Evolutionary conservation across 2,888 invertebrate genomes (phyloP).

Genomic region (Caradrina kadenii): DNA sequence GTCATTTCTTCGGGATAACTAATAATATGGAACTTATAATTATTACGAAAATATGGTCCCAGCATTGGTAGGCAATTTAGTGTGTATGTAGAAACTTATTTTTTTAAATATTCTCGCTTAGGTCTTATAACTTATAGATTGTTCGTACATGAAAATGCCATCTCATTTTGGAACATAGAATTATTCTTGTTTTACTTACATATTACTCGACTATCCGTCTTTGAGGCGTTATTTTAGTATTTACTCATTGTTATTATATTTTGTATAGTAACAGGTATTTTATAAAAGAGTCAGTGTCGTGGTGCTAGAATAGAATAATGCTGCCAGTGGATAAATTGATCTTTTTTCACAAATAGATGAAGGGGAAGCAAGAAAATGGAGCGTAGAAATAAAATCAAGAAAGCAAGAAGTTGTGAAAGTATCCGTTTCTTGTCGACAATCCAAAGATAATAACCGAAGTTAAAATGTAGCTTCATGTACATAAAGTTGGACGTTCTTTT

Average conservation of each 20-base stretch:
- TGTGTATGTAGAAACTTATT: not conserved
- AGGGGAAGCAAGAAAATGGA: not conserved
- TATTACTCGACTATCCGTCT: slow-evolving; percentile 27
- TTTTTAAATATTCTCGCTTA: slow-evolving; percentile 4
- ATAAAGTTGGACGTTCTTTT: slow-evolving; percentile 47
- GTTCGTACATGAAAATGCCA: slow-evolving; percentile 49
- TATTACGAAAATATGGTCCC: too few species aligned
- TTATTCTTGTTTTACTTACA: slow-evolving; percentile 53
- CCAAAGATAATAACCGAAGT: slow-evolving; percentile 53
- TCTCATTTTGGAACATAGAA: slow-evolving; percentile 53
- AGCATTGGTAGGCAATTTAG: too few species aligned
- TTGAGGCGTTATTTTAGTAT: slow-evolving; percentile 30
- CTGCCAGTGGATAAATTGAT: not conserved
- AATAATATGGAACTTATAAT: not conserved
- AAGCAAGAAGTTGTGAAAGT: slow-evolving; percentile 14
- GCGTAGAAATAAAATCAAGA: slow-evolving; percentile 17
- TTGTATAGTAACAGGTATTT: too few species aligned
- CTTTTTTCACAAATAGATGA: not conserved
- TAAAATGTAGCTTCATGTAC: slow-evolving; percentile 41
- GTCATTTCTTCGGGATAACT: not conserved
- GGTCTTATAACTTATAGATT: slow-evolving; percentile 23
- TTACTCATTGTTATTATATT: slow-evolving; percentile 2
- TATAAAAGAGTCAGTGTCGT: not conserved
- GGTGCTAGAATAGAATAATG: not conserved
- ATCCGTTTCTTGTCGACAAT: slow-evolving; percentile 25